These are phyloP conservation scores for Thera britannica DNA, from an alignment of 2,888 invertebrate genomes.

Conservation along the genomic window DNA sequence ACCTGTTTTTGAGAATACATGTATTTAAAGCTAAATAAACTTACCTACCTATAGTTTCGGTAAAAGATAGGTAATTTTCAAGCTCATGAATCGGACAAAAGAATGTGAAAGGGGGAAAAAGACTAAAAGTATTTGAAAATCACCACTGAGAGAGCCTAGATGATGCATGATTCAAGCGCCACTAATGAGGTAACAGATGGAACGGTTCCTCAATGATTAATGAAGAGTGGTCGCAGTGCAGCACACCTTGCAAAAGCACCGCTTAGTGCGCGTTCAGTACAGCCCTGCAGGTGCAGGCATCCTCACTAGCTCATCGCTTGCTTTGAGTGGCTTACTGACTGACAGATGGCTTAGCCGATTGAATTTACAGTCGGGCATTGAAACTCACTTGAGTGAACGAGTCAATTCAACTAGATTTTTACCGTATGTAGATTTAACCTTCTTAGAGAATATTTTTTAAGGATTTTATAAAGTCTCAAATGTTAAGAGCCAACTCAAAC, in stretches of 20 bases:
- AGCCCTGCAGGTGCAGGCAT: slow-evolving; percentile 6
- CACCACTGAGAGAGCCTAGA: slow-evolving; percentile 5
- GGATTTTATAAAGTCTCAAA: no score
- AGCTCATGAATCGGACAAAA: neutral
- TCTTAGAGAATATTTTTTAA: no score
- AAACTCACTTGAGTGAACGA: neutral
- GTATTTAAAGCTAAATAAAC: neutral
- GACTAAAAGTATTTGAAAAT: slow-evolving; percentile 5
- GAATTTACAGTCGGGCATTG: neutral
- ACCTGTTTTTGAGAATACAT: no score
- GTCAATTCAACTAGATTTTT: no score
- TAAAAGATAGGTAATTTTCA: no score
- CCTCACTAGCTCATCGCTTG: slow-evolving; percentile 10
- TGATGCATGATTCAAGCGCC: slow-evolving; percentile 22
- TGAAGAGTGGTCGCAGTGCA: slow-evolving; percentile 13
- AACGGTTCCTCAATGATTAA: slow-evolving; percentile 23
- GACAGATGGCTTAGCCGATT: neutral
- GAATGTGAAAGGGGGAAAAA: neutral
- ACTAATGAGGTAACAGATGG: slow-evolving; percentile 26
- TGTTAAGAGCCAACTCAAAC: no score
- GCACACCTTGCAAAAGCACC: slow-evolving; percentile 33
- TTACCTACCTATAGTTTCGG: no score
- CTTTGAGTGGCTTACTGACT: slow-evolving; percentile 2
- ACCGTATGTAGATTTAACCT: no score
- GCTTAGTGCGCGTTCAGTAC: slow-evolving; percentile 30